These are phyloP conservation scores for Mnemiopsis leidyi DNA, from an alignment of 37 sponge, comb jelly and placozoan genomes.

Conservation along the genomic window DNA sequence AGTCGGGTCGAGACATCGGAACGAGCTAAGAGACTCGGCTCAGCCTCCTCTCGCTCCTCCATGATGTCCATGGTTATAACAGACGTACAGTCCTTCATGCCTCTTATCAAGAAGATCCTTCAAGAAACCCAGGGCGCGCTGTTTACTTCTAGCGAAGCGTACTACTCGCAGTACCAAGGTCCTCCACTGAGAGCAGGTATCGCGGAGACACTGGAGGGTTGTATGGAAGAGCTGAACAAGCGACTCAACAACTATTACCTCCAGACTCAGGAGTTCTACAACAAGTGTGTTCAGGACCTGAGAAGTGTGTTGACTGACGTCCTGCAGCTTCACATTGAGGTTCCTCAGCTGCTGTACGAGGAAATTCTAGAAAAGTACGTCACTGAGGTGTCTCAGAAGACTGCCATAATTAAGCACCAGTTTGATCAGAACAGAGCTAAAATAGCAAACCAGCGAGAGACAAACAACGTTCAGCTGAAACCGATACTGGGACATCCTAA, in stretches of 20 bases:
- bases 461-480: background rate
- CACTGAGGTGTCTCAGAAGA: slow-evolving; percentile 18
- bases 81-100: slow-evolving; percentile 56
- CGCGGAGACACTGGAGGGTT: slow-evolving; percentile 29
- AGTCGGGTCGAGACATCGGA: slow-evolving; percentile 54
- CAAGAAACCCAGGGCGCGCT: slow-evolving; percentile 65
- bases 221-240: slow-evolving; percentile 60
- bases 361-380: slow-evolving; percentile 41
- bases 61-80: slow-evolving; percentile 53
- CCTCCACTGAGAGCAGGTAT: slow-evolving; percentile 29
- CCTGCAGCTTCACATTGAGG: slow-evolving; percentile 13
- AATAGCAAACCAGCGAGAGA: background rate
- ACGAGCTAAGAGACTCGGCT: background rate
- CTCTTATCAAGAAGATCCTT: slow-evolving; percentile 58
- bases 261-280: slow-evolving; percentile 38
- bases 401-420: slow-evolving; percentile 22
- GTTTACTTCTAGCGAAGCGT: slow-evolving; percentile 43
- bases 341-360: slow-evolving; percentile 4
- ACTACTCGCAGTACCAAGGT: slow-evolving; percentile 50
- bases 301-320: slow-evolving; percentile 35
- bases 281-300: slow-evolving; percentile 62
- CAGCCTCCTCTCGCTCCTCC: slow-evolving; percentile 54
- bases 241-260: slow-evolving; percentile 36
- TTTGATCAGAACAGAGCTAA: slow-evolving; percentile 42
- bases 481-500: slow-evolving; percentile 61